phyloP scores from a whole-genome alignment of 2,888 invertebrate species.

The Amphiduros pacificus region DNA sequence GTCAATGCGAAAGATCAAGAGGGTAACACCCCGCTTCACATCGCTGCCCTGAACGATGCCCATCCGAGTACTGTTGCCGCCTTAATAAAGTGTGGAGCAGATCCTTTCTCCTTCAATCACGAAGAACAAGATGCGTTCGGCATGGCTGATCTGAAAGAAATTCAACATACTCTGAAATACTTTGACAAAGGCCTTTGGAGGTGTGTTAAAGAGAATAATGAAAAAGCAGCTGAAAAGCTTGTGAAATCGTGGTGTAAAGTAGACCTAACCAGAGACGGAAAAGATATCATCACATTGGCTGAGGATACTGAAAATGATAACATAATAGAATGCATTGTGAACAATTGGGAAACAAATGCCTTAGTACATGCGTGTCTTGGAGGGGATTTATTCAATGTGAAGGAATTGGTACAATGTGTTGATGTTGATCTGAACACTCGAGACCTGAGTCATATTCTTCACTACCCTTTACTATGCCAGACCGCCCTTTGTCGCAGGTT shows the following conservation, averaged over 20 bases:
- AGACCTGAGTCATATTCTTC: not conserved
- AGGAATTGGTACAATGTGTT: not conserved
- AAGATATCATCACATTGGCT: not conserved
- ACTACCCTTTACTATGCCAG: not conserved
- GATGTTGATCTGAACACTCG: not conserved
- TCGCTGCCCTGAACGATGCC: not conserved
- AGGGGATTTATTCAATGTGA: not conserved
- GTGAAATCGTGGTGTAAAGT: not conserved
- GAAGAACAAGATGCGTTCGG: not conserved
- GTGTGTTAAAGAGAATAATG: not conserved
- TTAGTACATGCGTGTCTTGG: not conserved
- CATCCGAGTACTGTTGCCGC: not conserved
- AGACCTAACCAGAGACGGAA: not conserved
- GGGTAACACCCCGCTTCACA: not conserved
- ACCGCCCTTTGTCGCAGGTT: not conserved
- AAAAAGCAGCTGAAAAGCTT: not conserved
- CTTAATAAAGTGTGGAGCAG: not conserved
- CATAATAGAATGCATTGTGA: not conserved
- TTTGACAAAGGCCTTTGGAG: not conserved
- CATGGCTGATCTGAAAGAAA: not conserved
- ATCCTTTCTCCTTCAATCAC: not conserved
- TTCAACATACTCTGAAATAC: not conserved
- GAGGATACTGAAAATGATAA: not conserved
- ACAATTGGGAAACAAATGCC: not conserved
- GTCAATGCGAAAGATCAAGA: not conserved